A percentile compares a stretch with the other conserved stretches of the same genome.
phyloP scores from a whole-genome alignment of 2,888 invertebrate species.

The Leptodirus hochenwartii region DNA sequence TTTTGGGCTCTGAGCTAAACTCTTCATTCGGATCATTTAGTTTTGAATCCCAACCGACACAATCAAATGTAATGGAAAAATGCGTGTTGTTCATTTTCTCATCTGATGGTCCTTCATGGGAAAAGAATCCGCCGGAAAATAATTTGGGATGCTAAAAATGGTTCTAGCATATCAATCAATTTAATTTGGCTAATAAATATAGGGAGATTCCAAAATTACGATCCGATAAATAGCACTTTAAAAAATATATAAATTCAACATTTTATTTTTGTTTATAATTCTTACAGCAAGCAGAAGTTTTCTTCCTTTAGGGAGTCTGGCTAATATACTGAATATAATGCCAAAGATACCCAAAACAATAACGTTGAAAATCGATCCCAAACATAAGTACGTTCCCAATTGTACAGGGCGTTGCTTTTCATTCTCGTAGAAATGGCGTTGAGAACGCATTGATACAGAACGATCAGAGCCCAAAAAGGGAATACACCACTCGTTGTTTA shows the following conservation, averaged over 20 bases:
- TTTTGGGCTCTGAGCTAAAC: constrained; percentile 46
- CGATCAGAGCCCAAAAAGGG: constrained; percentile 74
- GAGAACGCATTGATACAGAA: constrained; percentile 65
- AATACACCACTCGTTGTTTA: constrained; percentile 21
- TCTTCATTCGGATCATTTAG: no score
- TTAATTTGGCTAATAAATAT: constrained; percentile 1
- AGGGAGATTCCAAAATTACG: no score
- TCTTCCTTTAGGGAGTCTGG: constrained; percentile 40
- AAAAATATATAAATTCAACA: no score
- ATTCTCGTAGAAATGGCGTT: constrained; percentile 50
- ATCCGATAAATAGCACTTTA: no score
- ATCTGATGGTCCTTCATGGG: constrained; percentile 44
- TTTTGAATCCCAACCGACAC: constrained; percentile 80
- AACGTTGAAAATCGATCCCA: constrained; percentile 32
- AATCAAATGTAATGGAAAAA: constrained; percentile 53
- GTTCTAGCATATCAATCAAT: constrained; percentile 3
- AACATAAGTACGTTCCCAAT: constrained; percentile 44
- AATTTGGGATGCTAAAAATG: constrained; percentile 22
- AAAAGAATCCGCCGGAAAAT: constrained; percentile 53
- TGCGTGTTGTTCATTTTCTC: constrained; percentile 37
- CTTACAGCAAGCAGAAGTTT: constrained; percentile 42
- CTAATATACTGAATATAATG: constrained; percentile 38
- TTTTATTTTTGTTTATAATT: no score
- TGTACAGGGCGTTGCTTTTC: constrained; percentile 60
- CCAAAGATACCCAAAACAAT: constrained; percentile 36